Evolutionary conservation across 2,113 vertebrate genomes (phyloP).

Genomic region (Laticauda colubrina): DNA sequence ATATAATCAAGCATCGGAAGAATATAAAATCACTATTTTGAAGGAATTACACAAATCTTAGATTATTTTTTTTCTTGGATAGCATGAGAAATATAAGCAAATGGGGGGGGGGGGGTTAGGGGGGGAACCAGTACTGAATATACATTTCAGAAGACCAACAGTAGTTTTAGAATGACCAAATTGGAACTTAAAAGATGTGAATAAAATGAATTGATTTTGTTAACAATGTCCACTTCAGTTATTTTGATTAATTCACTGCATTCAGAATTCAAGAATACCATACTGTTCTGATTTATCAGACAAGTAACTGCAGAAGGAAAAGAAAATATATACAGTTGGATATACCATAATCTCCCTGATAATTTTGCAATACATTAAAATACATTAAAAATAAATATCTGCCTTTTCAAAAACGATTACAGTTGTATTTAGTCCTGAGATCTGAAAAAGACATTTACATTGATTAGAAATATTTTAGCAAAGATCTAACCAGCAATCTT

Average conservation of each 20-base stretch:
- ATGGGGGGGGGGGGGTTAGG: background rate
- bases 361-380: background rate
- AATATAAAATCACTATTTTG: background rate
- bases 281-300: background rate
- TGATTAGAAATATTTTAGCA: background rate
- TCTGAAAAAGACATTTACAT: slow-evolving; percentile 17
- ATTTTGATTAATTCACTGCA: background rate
- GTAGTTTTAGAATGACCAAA: background rate
- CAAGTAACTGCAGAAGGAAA: background rate
- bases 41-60: background rate
- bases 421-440: background rate
- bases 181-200: background rate
- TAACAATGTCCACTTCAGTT: background rate
- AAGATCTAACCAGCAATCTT: slow-evolving; percentile 5
- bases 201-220: background rate
- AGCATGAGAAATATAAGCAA: background rate
- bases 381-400: background rate
- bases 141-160: background rate
- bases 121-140: background rate
- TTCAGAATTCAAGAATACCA: background rate
- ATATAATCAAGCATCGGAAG: background rate
- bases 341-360: background rate
- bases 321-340: background rate
- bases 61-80: background rate
- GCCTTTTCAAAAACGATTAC: background rate